A percentile compares a stretch with the other conserved stretches of the same genome.
phyloP scores from a whole-genome alignment of 2,888 invertebrate species.

The Linyphia triangularis region DNA sequence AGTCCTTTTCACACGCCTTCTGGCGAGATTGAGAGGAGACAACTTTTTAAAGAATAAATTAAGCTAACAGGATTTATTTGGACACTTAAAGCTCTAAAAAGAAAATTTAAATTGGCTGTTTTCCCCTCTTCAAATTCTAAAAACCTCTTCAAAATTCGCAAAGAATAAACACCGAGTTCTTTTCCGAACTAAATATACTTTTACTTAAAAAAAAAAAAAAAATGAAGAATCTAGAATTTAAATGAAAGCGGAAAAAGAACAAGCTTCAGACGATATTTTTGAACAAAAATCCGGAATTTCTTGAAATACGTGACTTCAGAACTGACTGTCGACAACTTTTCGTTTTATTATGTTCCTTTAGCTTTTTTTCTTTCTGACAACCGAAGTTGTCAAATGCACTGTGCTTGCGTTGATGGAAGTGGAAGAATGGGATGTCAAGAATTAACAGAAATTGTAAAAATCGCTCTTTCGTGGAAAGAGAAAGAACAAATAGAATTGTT shows the following conservation, averaged over 20 bases:
- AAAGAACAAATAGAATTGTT: slow-evolving; percentile 18
- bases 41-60: slow-evolving; percentile 7
- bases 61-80: slow-evolving; percentile 24
- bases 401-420: neutral
- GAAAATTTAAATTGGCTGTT: slow-evolving; percentile 33
- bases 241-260: neutral
- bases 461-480: no score
- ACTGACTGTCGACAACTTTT: slow-evolving; percentile 1
- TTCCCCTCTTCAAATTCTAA: neutral
- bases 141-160: slow-evolving; percentile 4
- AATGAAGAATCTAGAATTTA: neutral
- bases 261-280: slow-evolving; percentile 11
- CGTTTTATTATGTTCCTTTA: slow-evolving; percentile 29
- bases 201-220: neutral
- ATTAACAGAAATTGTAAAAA: neutral
- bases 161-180: neutral
- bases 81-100: neutral
- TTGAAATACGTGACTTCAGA: slow-evolving; percentile 28
- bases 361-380: neutral
- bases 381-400: neutral
- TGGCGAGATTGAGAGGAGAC: neutral
- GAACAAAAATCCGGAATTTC: neutral
- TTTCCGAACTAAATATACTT: neutral
- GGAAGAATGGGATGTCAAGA: neutral
- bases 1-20: neutral